A percentile compares a stretch with the other conserved stretches of the same genome.
Evolutionary conservation across 2,113 vertebrate genomes (phyloP).

Genomic region (Aspidoscelis tigris): DNA sequence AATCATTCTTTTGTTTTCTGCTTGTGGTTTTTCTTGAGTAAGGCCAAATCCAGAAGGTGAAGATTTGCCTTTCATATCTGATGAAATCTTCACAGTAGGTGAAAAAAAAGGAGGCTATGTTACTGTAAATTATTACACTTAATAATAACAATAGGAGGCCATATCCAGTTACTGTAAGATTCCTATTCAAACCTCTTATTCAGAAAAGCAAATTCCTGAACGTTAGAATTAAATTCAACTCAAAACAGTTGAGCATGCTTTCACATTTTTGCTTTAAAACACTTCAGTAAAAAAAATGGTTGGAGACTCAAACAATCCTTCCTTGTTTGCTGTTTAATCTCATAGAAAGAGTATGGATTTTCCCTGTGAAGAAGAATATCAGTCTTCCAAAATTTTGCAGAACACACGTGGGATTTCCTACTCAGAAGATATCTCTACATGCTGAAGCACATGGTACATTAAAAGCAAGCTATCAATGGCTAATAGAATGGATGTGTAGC

Average conservation of each 20-base stretch:
- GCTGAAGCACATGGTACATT: no score
- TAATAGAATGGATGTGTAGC: no score
- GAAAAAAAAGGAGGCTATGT: background rate
- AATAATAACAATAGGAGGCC: background rate
- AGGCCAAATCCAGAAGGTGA: no score
- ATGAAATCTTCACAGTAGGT: background rate
- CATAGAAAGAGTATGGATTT: conserved; percentile 47
- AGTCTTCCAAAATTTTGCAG: no score
- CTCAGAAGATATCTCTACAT: no score
- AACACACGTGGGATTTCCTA: no score
- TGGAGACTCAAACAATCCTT: background rate
- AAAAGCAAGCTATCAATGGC: no score
- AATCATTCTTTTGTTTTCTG: no score
- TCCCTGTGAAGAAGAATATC: background rate
- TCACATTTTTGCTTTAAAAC: background rate
- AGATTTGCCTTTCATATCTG: no score
- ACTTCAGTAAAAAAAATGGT: background rate
- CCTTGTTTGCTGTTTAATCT: conserved; percentile 8
- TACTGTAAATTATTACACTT: no score
- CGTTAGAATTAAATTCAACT: background rate
- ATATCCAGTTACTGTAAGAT: background rate
- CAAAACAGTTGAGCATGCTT: background rate
- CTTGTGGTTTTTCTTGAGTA: no score
- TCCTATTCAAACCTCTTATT: background rate
- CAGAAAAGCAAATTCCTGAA: background rate